Evolutionary conservation across 1,140 invertebrate species (phyloP).

Genomic region (Drosophila nannoptera): DNA sequence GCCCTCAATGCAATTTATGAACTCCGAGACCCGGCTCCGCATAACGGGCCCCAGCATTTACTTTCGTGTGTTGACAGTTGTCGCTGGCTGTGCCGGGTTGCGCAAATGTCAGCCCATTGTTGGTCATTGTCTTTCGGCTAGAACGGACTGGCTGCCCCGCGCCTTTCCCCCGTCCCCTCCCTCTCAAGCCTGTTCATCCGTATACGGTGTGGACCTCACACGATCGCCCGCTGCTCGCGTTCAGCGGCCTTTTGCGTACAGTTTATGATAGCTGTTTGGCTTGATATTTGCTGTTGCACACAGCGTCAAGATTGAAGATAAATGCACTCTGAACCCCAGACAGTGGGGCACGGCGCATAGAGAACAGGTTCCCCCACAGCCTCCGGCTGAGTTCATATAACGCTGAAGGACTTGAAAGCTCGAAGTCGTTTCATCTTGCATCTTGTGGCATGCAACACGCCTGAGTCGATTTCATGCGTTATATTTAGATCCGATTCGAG

Average conservation of each 20-base stretch:
- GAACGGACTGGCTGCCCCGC: conserved; percentile 38
- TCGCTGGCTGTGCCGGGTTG: conserved; percentile 47
- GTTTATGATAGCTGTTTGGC: conserved; percentile 33
- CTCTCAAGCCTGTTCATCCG: conserved; percentile 50
- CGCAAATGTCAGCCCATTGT: conserved; percentile 61
- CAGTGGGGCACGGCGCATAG: background rate
- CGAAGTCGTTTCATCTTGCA: too few relatives aligned
- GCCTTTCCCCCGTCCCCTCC: conserved; percentile 32
- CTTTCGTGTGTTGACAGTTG: conserved; percentile 75
- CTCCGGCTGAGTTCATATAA: too few relatives aligned
- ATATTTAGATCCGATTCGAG: too few relatives aligned
- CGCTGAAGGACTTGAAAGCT: too few relatives aligned
- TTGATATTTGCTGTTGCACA: conserved; percentile 50
- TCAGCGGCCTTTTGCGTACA: conserved; percentile 58
- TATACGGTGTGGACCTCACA: conserved; percentile 45
- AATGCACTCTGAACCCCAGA: conserved; percentile 18
- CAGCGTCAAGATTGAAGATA: conserved; percentile 48
- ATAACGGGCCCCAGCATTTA: conserved; percentile 51
- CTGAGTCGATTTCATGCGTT: too few relatives aligned
- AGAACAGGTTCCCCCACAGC: too few relatives aligned
- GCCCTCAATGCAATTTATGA: conserved; percentile 66
- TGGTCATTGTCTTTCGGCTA: conserved; percentile 58
- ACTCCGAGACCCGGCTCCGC: conserved; percentile 54
- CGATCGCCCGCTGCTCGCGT: conserved; percentile 50
- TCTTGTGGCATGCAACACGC: too few relatives aligned